Evolutionary conservation across 2,888 invertebrate species (phyloP), one percentile per base, ranked within the genome.

Genomic region (Lymantria monacha): DNA sequence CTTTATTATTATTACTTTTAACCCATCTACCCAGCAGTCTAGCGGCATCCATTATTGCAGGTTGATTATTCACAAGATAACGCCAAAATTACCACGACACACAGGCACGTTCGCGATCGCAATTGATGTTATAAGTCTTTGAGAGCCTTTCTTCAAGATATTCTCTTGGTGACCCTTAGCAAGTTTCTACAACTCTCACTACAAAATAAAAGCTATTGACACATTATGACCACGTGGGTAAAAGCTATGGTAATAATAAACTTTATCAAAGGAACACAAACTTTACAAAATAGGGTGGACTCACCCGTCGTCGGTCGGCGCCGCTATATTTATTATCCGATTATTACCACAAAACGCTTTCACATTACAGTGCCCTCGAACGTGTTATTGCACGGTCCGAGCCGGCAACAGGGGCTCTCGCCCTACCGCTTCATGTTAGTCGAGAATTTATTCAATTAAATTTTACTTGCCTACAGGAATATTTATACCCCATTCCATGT

Each of bases 301-400:
- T 57, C 59, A 49, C 54, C 55, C 50, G 54, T 59, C 62, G 58
- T 51, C 67, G 70, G 38, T 8, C 47, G 66, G 42, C 69, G 70
- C 67, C 69, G 63, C 70, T 69, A 68, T 75, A 75, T 80, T 77
- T 75, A 79, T 79, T 78, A 79, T 76, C 68, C 74, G 81, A 82
- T 82, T 81, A 82, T 76, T 76, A 72, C 78, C 75, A 71, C 78
- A 74, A 72, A 67, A 80, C 74, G 73, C 68, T 72, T 70, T 63
- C 63, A 66, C 69, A 68, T 67, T 59, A 73, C 74, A 70, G 64
- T 66, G 56, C 71, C 74, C 67, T 66, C 65, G 56, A 58, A 63
- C 71, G 69, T 69, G 66, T 66, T 69, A 72, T 71, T 67, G 63
- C 59, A 52, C 47, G 58, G 58, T 53, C 52, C 55, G 57, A 42